Base-by-base conservation (phyloP, 2,113 vertebrate genomes). In the Anhinga anhinga region DNA sequence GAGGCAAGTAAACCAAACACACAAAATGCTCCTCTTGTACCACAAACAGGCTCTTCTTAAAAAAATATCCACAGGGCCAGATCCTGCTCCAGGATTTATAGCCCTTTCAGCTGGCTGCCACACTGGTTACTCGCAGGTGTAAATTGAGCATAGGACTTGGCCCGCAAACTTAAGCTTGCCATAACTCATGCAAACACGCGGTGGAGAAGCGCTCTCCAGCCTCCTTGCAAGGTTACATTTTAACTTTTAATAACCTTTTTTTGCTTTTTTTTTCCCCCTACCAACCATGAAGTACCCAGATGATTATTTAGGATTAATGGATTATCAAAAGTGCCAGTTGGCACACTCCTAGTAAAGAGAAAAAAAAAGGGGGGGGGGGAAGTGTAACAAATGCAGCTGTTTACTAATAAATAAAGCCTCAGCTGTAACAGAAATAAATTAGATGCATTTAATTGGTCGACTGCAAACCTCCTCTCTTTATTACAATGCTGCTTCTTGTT, bases 391-490 rank as follows among this genome's bases (percentile, higher is more conserved):
- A 98, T 98, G 98, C 98, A 98, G 98, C 98, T 98, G 98, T 98
- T 99, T 98, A 98, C 98, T 98, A 98, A 98, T 98, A 98, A 98
- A 98, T 98, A 98, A 98, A 98, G 98, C 98, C 98, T 98, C 98
- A 99, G 98, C 98, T 99, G 98, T 98, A 98, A 98, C 98, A 97
- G 97, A 98, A 98, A 98, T 98, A 98, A 98, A 98, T 98, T 98
- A 99, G 98, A 98, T 98, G 98, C 95, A 94, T 98, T 98, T 98
- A 99, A 99, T 98, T 98, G 98, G 98, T 98, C 82, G 97, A 98
- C 97, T 98, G 97, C 97, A 98, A 97, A 96, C 97, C 98, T 97
- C 97, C 97, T 95, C 96, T 98, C 98, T 98, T 98, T 98, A 98
- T 98, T 98, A 98, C 97, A 98, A 98, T 98, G 97, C 97, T 76